Percentiles rank a stretch among this genome's conserved stretches.
Conservation (phyloP, 2,797 vertebrate genomes). For the Anniella stebbinsi region DNA sequence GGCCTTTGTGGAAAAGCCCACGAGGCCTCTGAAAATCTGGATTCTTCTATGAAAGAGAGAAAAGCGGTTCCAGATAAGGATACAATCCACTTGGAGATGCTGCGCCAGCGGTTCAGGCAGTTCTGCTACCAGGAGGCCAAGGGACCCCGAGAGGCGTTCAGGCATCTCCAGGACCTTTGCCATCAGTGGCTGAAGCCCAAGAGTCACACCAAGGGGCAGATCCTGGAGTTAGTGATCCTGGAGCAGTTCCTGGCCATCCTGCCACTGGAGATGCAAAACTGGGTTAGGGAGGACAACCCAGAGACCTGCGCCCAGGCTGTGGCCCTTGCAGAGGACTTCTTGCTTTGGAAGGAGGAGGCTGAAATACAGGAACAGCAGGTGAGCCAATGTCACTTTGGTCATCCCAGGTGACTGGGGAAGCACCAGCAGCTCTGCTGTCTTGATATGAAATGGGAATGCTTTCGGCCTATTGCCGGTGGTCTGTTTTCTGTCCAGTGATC, state of each 20-base stretch:
- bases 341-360: conserved; percentile 35
- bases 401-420: background rate
- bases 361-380: conserved; percentile 4
- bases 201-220: conserved; percentile 24
- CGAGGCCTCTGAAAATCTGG: background rate
- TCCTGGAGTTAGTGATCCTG: conserved; percentile 26
- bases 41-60: background rate
- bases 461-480: background rate
- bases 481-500: background rate
- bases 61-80: background rate
- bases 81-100: background rate
- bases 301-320: conserved; percentile 13
- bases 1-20: background rate
- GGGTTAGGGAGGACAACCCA: conserved; percentile 16
- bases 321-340: conserved; percentile 27
- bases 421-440: background rate
- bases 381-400: background rate
- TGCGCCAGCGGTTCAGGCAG: background rate
- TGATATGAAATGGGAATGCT: background rate
- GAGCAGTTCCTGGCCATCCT: conserved; percentile 39
- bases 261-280: conserved; percentile 22
- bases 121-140: conserved; percentile 11
- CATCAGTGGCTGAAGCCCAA: conserved; percentile 26
- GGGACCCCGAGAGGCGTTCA: background rate
- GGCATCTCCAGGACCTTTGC: conserved; percentile 17